Evolutionary conservation across 2,113 vertebrate genomes (phyloP).

Genomic region (Neotragus moschatus): DNA sequence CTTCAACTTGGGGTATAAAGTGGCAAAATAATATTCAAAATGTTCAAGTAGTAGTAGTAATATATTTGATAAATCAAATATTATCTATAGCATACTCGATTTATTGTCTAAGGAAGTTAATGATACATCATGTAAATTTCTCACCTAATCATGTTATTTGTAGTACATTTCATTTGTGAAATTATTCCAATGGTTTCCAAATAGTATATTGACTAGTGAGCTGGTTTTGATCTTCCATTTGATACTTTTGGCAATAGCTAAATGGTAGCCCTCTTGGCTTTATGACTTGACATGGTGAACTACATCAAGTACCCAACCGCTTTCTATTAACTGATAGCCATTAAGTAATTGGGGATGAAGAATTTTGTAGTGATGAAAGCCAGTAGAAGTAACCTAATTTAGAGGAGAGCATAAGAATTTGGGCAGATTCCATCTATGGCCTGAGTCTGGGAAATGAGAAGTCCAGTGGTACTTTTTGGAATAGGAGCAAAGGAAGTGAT

Average conservation of each 20-base stretch:
- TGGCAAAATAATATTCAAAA: not conserved
- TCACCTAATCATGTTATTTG: not conserved
- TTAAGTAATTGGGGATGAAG: not conserved
- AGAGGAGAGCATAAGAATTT: not conserved
- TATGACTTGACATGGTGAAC: not conserved
- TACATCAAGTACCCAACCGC: not conserved
- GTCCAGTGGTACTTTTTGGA: not conserved
- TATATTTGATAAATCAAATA: not conserved
- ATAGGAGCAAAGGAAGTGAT: not conserved
- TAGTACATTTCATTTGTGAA: not conserved
- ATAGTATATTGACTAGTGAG: not conserved
- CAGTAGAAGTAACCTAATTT: not conserved
- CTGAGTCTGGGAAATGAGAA: not conserved
- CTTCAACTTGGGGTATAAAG: not conserved
- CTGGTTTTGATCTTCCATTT: not conserved
- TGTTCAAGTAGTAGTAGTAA: not conserved
- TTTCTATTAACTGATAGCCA: not conserved
- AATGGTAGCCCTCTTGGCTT: not conserved
- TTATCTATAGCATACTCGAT: not conserved
- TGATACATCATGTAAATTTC: not conserved
- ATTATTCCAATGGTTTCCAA: not conserved
- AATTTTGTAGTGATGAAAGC: not conserved
- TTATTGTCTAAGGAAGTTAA: not conserved
- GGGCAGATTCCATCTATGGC: not conserved
- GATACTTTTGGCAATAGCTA: not conserved